Percentiles rank a stretch among this genome's conserved stretches.
Evolutionary conservation across 2,888 invertebrate genomes (phyloP).

Genomic region (Balanococcus diminutus): DNA sequence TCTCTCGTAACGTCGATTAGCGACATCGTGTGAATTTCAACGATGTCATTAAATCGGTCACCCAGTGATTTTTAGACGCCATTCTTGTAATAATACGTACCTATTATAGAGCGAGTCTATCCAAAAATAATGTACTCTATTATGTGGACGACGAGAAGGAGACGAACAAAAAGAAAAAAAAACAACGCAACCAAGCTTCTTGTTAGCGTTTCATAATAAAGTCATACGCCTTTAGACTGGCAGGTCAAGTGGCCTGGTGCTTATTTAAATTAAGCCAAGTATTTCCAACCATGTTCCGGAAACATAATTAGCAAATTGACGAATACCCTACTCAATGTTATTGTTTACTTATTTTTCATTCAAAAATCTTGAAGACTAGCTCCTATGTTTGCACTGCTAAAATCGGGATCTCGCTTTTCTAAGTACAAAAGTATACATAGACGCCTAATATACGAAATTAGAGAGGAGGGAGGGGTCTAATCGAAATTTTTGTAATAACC

Average conservation of each 20-base stretch:
- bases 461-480: too few species aligned
- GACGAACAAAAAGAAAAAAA: neutral
- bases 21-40: constrained; percentile 18
- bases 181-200: neutral
- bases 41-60: constrained; percentile 28
- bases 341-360: neutral
- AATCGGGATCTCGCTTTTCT: too few species aligned
- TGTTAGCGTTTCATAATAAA: neutral
- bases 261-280: neutral
- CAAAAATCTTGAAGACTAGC: too few species aligned
- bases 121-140: neutral
- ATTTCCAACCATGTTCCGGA: neutral
- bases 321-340: neutral
- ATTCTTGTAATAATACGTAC: neutral
- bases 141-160: neutral
- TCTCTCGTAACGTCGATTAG: neutral
- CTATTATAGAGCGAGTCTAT: neutral
- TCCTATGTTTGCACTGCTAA: too few species aligned
- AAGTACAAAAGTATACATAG: too few species aligned
- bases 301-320: neutral
- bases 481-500: too few species aligned
- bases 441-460: too few species aligned
- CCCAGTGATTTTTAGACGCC: constrained; percentile 4
- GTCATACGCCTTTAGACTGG: neutral
- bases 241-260: neutral